A percentile compares a stretch with the other conserved stretches of the same genome.
Evolutionary conservation across 2,888 invertebrate genomes (phyloP).

Genomic region (Schizaphis graminum): DNA sequence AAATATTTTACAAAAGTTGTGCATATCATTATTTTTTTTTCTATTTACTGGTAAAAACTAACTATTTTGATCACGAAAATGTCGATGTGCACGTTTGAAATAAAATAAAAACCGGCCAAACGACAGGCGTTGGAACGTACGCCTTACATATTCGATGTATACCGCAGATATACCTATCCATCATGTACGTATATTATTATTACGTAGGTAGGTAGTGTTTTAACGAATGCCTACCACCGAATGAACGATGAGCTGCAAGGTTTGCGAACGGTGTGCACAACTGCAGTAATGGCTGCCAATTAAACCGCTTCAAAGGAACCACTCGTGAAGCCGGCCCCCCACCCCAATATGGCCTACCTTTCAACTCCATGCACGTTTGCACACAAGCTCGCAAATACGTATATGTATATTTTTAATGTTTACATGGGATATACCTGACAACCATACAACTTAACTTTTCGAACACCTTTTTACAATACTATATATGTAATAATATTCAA

Average conservation of each 20-base stretch:
- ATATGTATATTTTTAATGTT: background rate
- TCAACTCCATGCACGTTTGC: background rate
- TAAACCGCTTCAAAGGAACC: conserved; percentile 64
- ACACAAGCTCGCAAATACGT: background rate
- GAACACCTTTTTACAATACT: conserved; percentile 34
- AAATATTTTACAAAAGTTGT: background rate
- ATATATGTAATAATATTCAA: background rate
- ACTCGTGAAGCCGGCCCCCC: conserved; percentile 64
- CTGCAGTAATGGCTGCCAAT: conserved; percentile 64
- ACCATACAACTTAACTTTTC: background rate
- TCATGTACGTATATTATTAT: background rate
- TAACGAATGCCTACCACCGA: background rate
- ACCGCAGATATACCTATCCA: background rate
- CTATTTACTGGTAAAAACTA: background rate
- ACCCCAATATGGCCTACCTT: conserved; percentile 64
- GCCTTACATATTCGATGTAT: background rate
- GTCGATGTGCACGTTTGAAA: background rate
- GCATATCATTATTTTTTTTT: background rate
- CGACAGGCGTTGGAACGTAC: background rate
- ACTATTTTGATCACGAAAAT: background rate
- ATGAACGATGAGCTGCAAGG: background rate
- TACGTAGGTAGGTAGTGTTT: background rate
- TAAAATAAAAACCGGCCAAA: background rate
- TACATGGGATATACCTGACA: background rate
- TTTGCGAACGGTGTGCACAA: conserved; percentile 45